Base-by-base conservation (phyloP, 2,888 invertebrate genomes). In the Phymatocera aterrima region DNA sequence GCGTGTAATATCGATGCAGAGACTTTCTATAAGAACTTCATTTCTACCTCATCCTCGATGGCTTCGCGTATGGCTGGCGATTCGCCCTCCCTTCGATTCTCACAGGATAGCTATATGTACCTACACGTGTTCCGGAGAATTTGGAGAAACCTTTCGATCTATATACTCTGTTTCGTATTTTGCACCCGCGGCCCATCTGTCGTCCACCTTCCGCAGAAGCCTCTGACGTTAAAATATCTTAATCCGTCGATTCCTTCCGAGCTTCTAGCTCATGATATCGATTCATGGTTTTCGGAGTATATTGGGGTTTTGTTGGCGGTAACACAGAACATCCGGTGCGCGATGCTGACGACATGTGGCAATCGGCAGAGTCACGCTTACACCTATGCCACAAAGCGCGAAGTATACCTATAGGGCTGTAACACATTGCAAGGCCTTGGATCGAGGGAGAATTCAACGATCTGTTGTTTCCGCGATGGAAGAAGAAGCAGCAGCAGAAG, bases 131-230 rank as follows among this genome's bases (percentile, higher is more conserved):
- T 64, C 18, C 37, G 21, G 34, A 6, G n/a, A 64, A 64, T 43
- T 46, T 46, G n/a, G n/a, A 8, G 43, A 68, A 68, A 46, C 46
- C 68, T 46, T 37, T 64, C 61, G 61, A 64, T 64, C 21, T 43
- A 43, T 43, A 12, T 12, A 43, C 43, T 37, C 28, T 21, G 57
- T 46, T 2, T 2, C 40, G 68, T 18, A 2, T 51, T 51, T 72
- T 10, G 51, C 72, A 72, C 34, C 72, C 51, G 72, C 51, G 43
- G 43, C 12, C 72, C 72, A 72, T 72, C 72, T 72, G 72, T 34
- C 72, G 51, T 0, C 18, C 18, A n/a, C 18, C 4, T 24, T 3
- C 31, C 10, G 34, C 72, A 18, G 48, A 72, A 72, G 72, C 72
- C 72, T 46, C 40, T n/a, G n/a, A 18, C 18, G 18, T 72, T 48